These are phyloP conservation scores for Camponotus floridanus DNA, from an alignment of 1,140 invertebrate species.

Conservation along the genomic window DNA sequence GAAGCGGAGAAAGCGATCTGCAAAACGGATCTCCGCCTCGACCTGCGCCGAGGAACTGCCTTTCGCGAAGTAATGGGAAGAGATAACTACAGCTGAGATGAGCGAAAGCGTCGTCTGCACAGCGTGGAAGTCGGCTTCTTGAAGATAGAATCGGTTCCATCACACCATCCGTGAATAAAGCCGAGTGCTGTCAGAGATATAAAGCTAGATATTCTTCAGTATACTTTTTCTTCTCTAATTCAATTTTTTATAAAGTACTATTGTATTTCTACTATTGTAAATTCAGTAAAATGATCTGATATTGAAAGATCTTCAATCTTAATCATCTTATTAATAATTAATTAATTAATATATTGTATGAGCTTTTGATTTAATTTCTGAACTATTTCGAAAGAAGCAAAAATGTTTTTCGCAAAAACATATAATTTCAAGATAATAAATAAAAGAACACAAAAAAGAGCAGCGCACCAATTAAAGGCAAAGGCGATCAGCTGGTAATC, in stretches of 20 bases:
- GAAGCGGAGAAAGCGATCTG: conserved; percentile 54
- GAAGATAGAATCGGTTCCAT: background rate
- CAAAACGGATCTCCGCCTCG: conserved; percentile 45
- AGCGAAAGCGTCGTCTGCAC: conserved; percentile 42
- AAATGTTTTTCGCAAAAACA: background rate
- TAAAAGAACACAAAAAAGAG: background rate
- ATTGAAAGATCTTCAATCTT: background rate
- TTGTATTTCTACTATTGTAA: no score
- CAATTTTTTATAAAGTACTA: no score
- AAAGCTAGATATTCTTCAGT: background rate
- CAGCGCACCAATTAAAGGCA: background rate
- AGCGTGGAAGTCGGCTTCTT: background rate
- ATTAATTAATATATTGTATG: background rate
- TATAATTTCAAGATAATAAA: background rate
- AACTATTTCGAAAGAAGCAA: background rate
- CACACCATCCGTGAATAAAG: background rate
- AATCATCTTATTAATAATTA: background rate
- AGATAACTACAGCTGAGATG: conserved; percentile 42
- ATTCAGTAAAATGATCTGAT: no score
- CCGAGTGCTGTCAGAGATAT: background rate
- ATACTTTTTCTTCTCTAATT: background rate
- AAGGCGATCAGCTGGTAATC: background rate
- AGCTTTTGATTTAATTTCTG: background rate
- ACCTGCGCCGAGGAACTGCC: conserved; percentile 31
- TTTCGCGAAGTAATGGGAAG: conserved; percentile 56